Evolutionary conservation across 2,113 vertebrate species (phyloP).

Genomic region (Chlamydotis undulata): DNA sequence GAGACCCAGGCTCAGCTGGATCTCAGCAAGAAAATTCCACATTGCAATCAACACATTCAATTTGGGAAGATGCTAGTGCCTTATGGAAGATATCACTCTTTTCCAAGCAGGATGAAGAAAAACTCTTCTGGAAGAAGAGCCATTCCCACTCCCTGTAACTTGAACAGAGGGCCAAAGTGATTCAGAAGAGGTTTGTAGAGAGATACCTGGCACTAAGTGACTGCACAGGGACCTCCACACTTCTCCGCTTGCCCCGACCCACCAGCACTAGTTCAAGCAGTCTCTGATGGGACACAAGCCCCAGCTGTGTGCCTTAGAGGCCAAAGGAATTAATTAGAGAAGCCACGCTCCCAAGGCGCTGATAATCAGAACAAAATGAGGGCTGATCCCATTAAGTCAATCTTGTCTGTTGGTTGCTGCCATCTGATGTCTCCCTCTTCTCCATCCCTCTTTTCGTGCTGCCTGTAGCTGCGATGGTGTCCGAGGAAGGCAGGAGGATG

Average conservation of each 20-base stretch:
- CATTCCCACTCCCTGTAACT: not conserved
- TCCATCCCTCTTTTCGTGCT: not conserved
- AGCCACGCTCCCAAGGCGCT: conserved; percentile 12
- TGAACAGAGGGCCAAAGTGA: not conserved
- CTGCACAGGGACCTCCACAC: rapidly evolving
- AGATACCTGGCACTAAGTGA: not conserved
- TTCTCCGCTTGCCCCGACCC: not conserved
- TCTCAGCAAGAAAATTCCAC: not conserved
- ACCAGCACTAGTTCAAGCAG: not conserved
- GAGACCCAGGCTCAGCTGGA: not conserved
- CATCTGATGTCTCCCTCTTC: not conserved
- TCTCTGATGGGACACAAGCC: not conserved
- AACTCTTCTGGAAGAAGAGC: not conserved
- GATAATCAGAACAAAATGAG: not conserved
- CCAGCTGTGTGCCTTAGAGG: not conserved
- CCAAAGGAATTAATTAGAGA: conserved; percentile 8
- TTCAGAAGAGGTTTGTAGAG: not conserved
- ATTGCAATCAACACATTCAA: rapidly evolving
- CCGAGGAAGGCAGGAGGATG: not conserved
- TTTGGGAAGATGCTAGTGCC: not conserved
- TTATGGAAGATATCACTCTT: not conserved
- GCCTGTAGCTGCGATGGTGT: rapidly evolving
- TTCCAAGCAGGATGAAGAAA: not conserved
- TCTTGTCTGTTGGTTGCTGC: not conserved
- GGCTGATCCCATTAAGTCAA: conserved; percentile 28